phyloP scores from a whole-genome alignment of 2,797 vertebrate species.

The Urosaurus nigricauda region DNA sequence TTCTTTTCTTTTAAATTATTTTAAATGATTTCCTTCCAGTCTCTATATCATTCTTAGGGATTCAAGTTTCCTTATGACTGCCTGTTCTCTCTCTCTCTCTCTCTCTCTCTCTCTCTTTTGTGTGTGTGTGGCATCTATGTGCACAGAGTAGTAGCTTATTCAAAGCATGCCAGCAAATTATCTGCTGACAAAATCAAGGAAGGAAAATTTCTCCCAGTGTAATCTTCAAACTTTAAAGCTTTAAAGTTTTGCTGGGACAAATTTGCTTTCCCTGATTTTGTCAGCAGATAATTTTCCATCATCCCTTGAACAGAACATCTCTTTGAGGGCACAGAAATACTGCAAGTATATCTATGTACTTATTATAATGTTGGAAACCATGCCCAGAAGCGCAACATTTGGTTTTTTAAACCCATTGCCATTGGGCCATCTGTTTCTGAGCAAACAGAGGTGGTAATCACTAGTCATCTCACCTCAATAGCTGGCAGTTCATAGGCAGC shows the following conservation, averaged over 20 bases:
- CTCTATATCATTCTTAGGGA: neutral
- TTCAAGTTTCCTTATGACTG: neutral
- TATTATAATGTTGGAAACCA: neutral
- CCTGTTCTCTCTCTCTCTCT: neutral
- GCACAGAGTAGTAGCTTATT: no score
- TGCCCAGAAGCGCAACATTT: neutral
- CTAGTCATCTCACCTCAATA: neutral
- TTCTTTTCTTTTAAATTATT: no score
- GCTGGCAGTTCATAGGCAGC: neutral
- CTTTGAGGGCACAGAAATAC: neutral
- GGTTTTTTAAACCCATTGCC: neutral
- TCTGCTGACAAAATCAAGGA: no score
- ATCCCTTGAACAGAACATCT: neutral
- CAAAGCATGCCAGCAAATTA: no score
- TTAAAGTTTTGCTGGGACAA: neutral
- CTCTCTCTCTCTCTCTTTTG: no score
- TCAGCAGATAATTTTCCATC: neutral
- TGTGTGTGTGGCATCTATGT: no score
- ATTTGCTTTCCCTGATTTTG: neutral
- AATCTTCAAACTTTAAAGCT: neutral
- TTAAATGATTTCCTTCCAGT: neutral
- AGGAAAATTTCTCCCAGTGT: neutral
- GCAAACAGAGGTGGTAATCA: neutral
- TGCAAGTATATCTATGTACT: neutral
- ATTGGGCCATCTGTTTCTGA: neutral